Evolutionary conservation across 64 coral and sea anemone species (phyloP), one percentile per base, ranked within the genome.

Genomic region (Anthopleura sola): DNA sequence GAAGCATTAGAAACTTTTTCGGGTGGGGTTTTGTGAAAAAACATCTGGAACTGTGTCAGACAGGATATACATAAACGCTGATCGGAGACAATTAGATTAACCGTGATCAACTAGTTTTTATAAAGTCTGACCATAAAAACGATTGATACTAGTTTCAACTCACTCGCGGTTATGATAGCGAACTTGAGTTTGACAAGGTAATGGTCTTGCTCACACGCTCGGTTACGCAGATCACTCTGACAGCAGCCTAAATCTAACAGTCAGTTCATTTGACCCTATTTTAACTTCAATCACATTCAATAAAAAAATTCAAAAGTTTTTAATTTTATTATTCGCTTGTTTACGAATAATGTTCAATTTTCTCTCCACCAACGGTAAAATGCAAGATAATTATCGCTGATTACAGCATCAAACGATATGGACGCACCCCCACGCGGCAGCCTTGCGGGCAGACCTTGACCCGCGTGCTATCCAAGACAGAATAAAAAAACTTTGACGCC

Each of bases 21-120:
- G 76, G 76, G 76, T 79, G 76, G 76, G 76, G 76, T 79, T 44
- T 79, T 79, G 13, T 33, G 36, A 79, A 79, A 33, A 48, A 79
- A 33, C 76, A 79, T 79, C 76, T 79, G 76, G 36, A 79, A 44
- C 14, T 46, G 15, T 37, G 0, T 79, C 76, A 79, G 37, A 23
- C 37, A 79, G 19, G 37, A 79, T 40, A 21, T 47, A 79, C 39
- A n/a, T 79, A 48, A 48, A 23, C 76, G 18, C 76, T 38, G 76
- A 38, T 79, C 76, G 34, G 47, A 44, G 19, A 10, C 36, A 79
- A 79, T 79, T 79, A 21, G 31, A 79, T 47, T 44, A 79, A 71
- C 9, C 8, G 3, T 71, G 66, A 71, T 34, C 13, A 14, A 33
- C 66, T 34, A 13, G 66, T 34, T 14, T 32, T 10, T 17, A 71